Evolutionary conservation across 2,797 vertebrate species (phyloP).

Genomic region (Enteromius radiatus): DNA sequence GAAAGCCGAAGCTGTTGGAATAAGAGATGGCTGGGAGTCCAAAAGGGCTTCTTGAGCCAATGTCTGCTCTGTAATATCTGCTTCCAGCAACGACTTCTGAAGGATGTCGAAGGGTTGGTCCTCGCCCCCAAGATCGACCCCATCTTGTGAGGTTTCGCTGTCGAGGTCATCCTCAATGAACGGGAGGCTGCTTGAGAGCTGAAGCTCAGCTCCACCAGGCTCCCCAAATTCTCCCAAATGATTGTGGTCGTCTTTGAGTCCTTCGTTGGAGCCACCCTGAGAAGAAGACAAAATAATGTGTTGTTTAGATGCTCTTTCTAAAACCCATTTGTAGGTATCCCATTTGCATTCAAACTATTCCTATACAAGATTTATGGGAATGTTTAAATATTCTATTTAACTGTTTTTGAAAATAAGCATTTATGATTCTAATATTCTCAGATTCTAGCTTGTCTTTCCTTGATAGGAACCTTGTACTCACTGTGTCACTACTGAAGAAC

Average conservation of each 20-base stretch:
- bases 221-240: conserved; percentile 82
- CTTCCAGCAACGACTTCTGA: conserved; percentile 97
- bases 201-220: conserved; percentile 87
- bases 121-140: conserved; percentile 88
- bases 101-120: conserved; percentile 99
- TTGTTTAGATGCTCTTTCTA: conserved; percentile 9
- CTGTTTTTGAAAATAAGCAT: not conserved
- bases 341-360: not conserved
- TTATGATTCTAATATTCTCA: not conserved
- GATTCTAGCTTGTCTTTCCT: not conserved
- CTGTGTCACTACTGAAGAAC: conserved; percentile 89
- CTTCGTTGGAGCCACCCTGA: conserved; percentile 86
- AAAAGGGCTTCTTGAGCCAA: conserved; percentile 96
- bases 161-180: conserved; percentile 97
- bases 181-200: conserved; percentile 93
- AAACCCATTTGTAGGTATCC: not conserved
- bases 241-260: conserved; percentile 88
- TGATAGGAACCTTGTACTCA: conserved; percentile 74
- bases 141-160: conserved; percentile 83
- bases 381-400: not conserved
- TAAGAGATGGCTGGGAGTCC: conserved; percentile 88
- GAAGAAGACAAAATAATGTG: not conserved
- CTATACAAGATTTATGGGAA: not conserved
- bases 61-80: conserved; percentile 98
- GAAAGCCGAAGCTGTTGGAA: conserved; percentile 87